Evolutionary conservation across 2,888 invertebrate genomes (phyloP), one percentile per base, ranked within the genome.

Genomic region (Stenoptilia bipunctidactyla): DNA sequence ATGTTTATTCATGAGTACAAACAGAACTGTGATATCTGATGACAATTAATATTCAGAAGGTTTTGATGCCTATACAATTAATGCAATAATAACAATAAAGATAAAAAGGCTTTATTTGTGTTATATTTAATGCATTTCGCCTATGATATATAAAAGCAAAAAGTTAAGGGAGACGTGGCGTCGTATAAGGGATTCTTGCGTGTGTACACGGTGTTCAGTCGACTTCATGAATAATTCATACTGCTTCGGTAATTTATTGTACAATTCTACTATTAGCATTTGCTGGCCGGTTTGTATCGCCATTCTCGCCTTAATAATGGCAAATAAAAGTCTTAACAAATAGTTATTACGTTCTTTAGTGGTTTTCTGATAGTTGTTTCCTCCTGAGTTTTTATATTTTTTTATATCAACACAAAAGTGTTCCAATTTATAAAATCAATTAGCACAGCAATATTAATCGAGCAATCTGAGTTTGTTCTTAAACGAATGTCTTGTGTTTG

Each of bases 201-300:
- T 50, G 49, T 46, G 48, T 47, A 55, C 52, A 53, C 49, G 51
- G 44, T 47, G 50, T 49, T 51, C 46, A 47, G 38, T 43, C 45
- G 45, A 44, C 47, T 51, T 50, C 49, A 57, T 62, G 56, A 60
- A 62, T 61, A 52, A 60, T 61, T 57, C 56, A 60, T 53, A 44
- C 46, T 41, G 51, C 52, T 55, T 51, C 52, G 48, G 57, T 55
- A 58, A 58, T 57, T 57, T 59, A 61, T 55, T 55, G 51, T 56
- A 53, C 47, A 55, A 53, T 55, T 56, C 48, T 50, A 50, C 54
- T 54, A 56, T 57, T 56, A 53, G 52, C 54, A 56, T 55, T 55
- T 46, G 43, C 48, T 46, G 44, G 46, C 42, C 42, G 40, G 45
- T 43, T 37, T 44, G 43, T 45, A 41, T 42, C 40, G 38, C 44